Evolutionary conservation across 2,888 invertebrate species (phyloP).

Genomic region (Dasysyrphus tricinctus): DNA sequence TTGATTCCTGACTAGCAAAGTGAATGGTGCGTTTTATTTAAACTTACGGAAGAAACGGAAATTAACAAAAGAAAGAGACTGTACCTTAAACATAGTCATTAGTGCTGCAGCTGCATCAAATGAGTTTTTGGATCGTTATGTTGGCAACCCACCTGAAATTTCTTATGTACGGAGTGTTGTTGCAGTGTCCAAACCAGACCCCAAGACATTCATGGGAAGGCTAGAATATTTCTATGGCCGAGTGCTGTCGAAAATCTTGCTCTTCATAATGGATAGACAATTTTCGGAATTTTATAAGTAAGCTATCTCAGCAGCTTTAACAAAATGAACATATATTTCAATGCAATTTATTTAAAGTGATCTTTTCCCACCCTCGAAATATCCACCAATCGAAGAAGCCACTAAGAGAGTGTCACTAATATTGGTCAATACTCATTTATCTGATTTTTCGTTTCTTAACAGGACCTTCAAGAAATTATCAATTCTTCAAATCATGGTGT

Average conservation of each 20-base stretch:
- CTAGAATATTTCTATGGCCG: conserved; percentile 73
- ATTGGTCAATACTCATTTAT: conserved; percentile 80
- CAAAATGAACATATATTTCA: background rate
- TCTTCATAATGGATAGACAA: background rate
- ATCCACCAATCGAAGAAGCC: conserved; percentile 77
- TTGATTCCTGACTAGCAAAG: too few species aligned
- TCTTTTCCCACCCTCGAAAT: conserved; percentile 76
- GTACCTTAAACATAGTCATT: too few species aligned
- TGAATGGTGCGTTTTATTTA: too few species aligned
- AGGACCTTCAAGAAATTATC: conserved; percentile 78
- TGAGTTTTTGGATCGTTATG: conserved; percentile 71
- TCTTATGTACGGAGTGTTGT: conserved; percentile 77
- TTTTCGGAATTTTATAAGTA: conserved; percentile 34
- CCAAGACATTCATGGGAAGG: conserved; percentile 78
- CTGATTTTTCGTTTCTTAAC: conserved; percentile 76
- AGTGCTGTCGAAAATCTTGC: background rate
- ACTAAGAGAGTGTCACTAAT: conserved; percentile 80
- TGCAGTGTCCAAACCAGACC: background rate
- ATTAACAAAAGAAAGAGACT: too few species aligned
- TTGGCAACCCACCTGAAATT: conserved; percentile 79
- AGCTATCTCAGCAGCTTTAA: background rate
- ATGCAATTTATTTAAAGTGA: conserved; percentile 48
- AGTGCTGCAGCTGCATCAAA: conserved; percentile 78
- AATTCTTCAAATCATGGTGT: conserved; percentile 80
- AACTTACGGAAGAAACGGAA: too few species aligned